Conservation (phyloP, 2,888 invertebrate species). For the Cheilosia urbana region DNA sequence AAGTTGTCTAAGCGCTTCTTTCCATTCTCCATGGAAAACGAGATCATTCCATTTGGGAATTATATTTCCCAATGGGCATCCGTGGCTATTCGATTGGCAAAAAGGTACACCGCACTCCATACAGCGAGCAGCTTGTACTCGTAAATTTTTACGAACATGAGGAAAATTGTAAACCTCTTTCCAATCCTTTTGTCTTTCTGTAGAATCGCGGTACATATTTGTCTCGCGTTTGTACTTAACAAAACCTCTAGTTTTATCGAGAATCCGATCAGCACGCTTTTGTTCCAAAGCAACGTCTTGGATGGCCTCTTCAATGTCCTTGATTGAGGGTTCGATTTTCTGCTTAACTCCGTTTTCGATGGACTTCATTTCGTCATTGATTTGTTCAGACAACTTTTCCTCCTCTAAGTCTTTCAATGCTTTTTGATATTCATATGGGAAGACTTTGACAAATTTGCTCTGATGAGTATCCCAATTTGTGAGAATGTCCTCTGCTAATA, state of each 20-base stretch:
- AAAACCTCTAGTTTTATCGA: slow-evolving; percentile 95
- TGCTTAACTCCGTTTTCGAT: slow-evolving; percentile 82
- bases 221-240: slow-evolving; percentile 97
- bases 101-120: slow-evolving; percentile 99
- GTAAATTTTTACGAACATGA: slow-evolving; percentile 94
- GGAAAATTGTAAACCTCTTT: slow-evolving; percentile 96
- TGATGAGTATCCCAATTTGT: slow-evolving; percentile 91
- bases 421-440: slow-evolving; percentile 98
- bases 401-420: slow-evolving; percentile 89
- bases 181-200: slow-evolving; percentile 96
- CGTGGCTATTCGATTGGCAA: slow-evolving; percentile 95
- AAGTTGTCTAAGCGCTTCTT: slow-evolving; percentile 95
- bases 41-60: slow-evolving; percentile 99
- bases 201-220: slow-evolving; percentile 92
- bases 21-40: slow-evolving; percentile 97
- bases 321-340: slow-evolving; percentile 85
- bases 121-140: slow-evolving; percentile 96
- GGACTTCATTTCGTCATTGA: slow-evolving; percentile 77
- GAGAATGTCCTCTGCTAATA: slow-evolving; percentile 91
- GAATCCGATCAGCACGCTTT: slow-evolving; percentile 91
- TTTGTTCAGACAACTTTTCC: slow-evolving; percentile 80
- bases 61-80: slow-evolving; percentile 98
- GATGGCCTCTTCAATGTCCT: slow-evolving; percentile 95
- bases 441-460: slow-evolving; percentile 95
- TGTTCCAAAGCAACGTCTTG: slow-evolving; percentile 91